phyloP scores from a whole-genome alignment of 2,797 vertebrate genomes.

The Decapterus maruadsi region DNA sequence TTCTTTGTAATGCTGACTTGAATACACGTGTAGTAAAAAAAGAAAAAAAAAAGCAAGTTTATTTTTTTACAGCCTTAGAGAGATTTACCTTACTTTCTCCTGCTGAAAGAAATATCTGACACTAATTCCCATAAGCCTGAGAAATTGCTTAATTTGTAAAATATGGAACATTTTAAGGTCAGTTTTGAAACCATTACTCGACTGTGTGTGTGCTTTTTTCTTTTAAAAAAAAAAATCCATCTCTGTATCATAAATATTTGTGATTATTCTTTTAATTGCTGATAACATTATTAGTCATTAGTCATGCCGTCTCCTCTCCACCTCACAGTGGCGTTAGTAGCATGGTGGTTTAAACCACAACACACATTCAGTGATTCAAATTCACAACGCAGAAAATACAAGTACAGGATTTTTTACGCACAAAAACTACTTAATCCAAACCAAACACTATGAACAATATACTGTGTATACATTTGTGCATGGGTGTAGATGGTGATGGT shows the following conservation, averaged over 20 bases:
- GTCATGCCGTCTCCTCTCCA: neutral
- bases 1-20: constrained; percentile 33
- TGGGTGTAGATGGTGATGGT: neutral
- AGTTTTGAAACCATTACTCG: too few relatives aligned
- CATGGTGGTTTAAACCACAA: neutral
- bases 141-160: neutral
- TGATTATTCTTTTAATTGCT: too few relatives aligned
- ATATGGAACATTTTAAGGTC: neutral
- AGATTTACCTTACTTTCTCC: neutral
- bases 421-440: neutral
- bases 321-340: neutral
- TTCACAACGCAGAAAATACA: neutral
- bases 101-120: neutral
- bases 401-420: constrained; percentile 7
- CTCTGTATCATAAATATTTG: too few relatives aligned
- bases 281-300: neutral
- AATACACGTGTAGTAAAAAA: neutral
- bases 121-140: neutral
- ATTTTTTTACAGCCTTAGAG: neutral
- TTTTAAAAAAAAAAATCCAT: too few relatives aligned
- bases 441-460: neutral
- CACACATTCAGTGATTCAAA: neutral
- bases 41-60: too few relatives aligned
- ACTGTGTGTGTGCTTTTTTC: too few relatives aligned
- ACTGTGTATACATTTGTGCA: neutral